Base-by-base conservation (phyloP, 30 jellyfish, hydroid and myxozoan genomes). In the Cassiopea andromeda region DNA sequence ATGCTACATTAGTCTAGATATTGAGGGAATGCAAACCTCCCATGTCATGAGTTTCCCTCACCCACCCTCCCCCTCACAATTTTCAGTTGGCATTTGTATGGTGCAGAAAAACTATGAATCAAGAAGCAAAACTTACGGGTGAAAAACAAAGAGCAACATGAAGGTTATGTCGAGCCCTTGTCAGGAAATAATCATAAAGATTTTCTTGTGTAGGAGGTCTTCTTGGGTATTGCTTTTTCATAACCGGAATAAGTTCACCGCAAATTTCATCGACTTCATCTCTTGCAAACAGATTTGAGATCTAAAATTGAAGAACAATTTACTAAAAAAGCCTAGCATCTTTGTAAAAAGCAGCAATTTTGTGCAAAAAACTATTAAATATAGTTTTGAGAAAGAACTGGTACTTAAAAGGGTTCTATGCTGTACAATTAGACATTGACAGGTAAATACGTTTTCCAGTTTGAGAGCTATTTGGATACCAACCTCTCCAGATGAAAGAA, bases 81-180 rank as follows among this genome's bases (percentile, higher is more conserved):
- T n/a, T n/a, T n/a, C n/a, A n/a, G n/a, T n/a, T n/a, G n/a, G n/a
- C n/a, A n/a, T n/a, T n/a, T n/a, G n/a, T n/a, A n/a, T n/a, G n/a
- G n/a, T n/a, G n/a, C n/a, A n/a, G n/a, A n/a, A n/a, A n/a, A n/a
- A n/a, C n/a, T n/a, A n/a, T n/a, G n/a, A n/a, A n/a, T n/a, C n/a
- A n/a, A n/a, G n/a, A n/a, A n/a, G n/a, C n/a, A n/a, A n/a, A n/a
- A 84, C 98, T 85, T 81, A 92, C 98, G 9, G 98, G 98, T 58
- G 98, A 92, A 69, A 92, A 92, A 68, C 98, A 92, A 47, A 92
- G 84, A 49, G 91, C 98, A 60, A 92, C 98, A 78, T 92, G 98
- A 38, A 92, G 95, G 81, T 92, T 92, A 48, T 86, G 94, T 38
- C 98, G 75, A 1, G 98, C 98, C 61, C 98, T 64, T 44, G 93